These are phyloP conservation scores for Thunnus albacares DNA, from an alignment of 2,797 vertebrate genomes.

Conservation along the genomic window DNA sequence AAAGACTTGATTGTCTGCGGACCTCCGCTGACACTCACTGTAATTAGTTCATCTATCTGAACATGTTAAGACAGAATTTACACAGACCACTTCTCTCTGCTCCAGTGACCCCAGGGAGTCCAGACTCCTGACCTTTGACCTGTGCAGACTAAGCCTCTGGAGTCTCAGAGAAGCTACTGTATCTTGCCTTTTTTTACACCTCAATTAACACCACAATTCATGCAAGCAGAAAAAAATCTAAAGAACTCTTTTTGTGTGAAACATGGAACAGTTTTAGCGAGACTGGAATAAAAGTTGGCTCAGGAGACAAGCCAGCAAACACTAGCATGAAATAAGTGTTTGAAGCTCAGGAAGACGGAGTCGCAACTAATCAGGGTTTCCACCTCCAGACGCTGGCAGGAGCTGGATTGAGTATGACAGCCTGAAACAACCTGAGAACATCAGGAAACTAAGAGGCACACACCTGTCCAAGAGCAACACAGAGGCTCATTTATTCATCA, in stretches of 20 bases:
- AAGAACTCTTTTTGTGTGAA: background rate
- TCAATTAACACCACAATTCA: constrained; percentile 19
- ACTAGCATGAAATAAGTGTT: constrained; percentile 37
- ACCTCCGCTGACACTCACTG: constrained; percentile 60
- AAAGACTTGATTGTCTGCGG: constrained; percentile 74
- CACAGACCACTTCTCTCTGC: constrained; percentile 41
- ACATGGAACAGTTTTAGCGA: background rate
- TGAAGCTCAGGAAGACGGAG: constrained; percentile 62
- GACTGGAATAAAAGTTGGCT: constrained; percentile 8
- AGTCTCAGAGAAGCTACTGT: constrained; percentile 3
- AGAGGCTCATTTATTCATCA: constrained; percentile 39
- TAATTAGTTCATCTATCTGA: constrained; percentile 80
- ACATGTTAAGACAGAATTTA: constrained; percentile 65
- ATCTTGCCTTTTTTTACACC: background rate
- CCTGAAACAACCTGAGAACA: constrained; percentile 55
- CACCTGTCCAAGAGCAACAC: constrained; percentile 62
- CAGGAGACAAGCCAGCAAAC: constrained; percentile 32
- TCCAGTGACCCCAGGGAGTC: constrained; percentile 39
- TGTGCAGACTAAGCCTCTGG: constrained; percentile 38
- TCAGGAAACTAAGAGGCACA: constrained; percentile 60
- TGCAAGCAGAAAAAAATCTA: background rate
- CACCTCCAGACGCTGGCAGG: constrained; percentile 57
- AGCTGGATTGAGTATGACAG: constrained; percentile 71
- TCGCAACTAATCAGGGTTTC: constrained; percentile 70
- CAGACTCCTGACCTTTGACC: constrained; percentile 50